phyloP scores from a whole-genome alignment of 2,113 vertebrate genomes.

The Coracopsis vasa region DNA sequence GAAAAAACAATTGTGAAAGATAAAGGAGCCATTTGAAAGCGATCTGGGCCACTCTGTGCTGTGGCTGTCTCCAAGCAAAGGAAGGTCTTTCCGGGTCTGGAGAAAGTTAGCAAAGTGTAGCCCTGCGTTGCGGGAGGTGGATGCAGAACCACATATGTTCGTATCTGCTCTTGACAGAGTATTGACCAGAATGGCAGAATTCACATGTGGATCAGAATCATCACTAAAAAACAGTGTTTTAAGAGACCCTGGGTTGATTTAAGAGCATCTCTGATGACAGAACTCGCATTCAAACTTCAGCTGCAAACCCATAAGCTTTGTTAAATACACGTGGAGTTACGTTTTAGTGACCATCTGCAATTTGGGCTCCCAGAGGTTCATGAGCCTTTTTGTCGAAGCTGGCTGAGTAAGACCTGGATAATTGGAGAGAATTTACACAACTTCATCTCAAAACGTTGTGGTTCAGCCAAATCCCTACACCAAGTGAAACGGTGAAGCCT shows the following conservation, averaged over 20 bases:
- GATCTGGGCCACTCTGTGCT: not conserved
- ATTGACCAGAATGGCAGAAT: not conserved
- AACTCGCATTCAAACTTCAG: not conserved
- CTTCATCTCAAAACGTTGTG: not conserved
- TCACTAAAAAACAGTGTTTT: not conserved
- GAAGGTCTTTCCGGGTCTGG: not conserved
- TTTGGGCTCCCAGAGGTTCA: not conserved
- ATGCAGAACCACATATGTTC: not conserved
- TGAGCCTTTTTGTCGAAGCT: not conserved
- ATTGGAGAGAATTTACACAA: not conserved
- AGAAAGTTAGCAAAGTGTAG: slow-evolving; percentile 29
- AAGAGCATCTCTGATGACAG: not conserved
- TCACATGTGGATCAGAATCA: not conserved
- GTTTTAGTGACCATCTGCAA: not conserved
- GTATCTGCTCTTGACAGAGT: slow-evolving; percentile 22
- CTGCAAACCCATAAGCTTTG: not conserved
- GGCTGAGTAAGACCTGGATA: not conserved
- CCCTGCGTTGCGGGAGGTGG: not conserved
- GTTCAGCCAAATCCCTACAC: not conserved
- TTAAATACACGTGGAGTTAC: not conserved
- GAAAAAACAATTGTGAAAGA: slow-evolving; percentile 36
- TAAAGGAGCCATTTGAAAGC: slow-evolving; percentile 61
- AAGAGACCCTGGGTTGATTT: not conserved
- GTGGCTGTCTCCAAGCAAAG: not conserved
- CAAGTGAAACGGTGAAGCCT: not conserved